These are phyloP conservation scores for Gulo gulo DNA, from an alignment of 2,113 vertebrate species.

Conservation along the genomic window DNA sequence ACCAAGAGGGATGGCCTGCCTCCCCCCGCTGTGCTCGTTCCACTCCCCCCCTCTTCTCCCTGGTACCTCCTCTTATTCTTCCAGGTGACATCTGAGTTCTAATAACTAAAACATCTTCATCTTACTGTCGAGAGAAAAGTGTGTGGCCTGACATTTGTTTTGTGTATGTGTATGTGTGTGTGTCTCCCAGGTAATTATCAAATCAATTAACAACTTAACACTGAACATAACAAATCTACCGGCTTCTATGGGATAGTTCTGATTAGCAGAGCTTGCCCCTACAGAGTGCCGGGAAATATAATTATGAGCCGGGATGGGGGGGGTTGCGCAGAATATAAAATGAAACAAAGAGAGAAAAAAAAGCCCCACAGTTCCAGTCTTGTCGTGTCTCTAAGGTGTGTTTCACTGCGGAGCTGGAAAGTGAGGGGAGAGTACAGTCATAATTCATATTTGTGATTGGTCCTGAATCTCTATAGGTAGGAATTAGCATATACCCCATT, in stretches of 20 bases:
- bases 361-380: not conserved
- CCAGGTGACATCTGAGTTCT: constrained; percentile 57
- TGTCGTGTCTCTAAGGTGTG: not conserved
- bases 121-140: constrained; percentile 54
- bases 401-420: not conserved
- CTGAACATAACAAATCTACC: constrained; percentile 25
- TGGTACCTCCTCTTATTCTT: constrained; percentile 82
- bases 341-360: not conserved
- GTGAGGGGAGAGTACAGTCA: not conserved
- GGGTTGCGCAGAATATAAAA: not conserved
- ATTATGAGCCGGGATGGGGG: not conserved
- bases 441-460: not conserved
- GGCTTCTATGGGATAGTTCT: constrained; percentile 66
- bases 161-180: not conserved
- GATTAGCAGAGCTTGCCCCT: constrained; percentile 32
- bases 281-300: not conserved
- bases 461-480: not conserved
- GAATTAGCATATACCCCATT: not conserved
- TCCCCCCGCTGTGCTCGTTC: constrained; percentile 72
- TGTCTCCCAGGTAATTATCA: constrained; percentile 72
- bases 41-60: constrained; percentile 45
- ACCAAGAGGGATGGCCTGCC: constrained; percentile 96
- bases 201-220: constrained; percentile 56
- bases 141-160: constrained; percentile 55
- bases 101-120: constrained; percentile 53